Conservation (phyloP, 2,888 invertebrate genomes). For the Phaedon cochleariae region DNA sequence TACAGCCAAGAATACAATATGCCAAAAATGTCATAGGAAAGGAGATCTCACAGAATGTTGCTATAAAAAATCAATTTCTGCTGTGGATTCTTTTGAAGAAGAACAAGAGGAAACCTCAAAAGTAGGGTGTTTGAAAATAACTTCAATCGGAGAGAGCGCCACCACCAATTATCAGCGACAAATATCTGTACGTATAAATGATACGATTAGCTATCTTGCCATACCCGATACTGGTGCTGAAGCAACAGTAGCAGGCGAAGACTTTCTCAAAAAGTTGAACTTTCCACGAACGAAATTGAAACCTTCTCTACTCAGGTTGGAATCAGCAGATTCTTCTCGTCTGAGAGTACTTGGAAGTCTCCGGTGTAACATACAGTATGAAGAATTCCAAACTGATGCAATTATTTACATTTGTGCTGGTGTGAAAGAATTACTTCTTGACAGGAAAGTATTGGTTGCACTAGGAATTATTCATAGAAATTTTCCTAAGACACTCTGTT, state of each 20-base stretch:
- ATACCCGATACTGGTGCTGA: not conserved
- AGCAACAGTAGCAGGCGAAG: not conserved
- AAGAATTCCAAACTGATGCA: not conserved
- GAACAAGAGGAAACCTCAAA: not conserved
- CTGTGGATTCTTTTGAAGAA: not conserved
- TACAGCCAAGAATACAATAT: not conserved
- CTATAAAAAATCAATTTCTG: not conserved
- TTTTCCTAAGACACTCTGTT: not conserved
- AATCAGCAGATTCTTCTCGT: too few relatives aligned
- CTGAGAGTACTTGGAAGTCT: too few relatives aligned
- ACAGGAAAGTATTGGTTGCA: not conserved
- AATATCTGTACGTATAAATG: too few relatives aligned
- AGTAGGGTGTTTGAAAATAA: not conserved
- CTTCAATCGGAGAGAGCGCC: not conserved
- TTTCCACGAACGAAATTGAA: not conserved
- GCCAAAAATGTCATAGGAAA: not conserved
- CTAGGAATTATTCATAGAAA: not conserved
- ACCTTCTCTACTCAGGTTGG: too few relatives aligned
- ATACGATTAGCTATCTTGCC: too few relatives aligned
- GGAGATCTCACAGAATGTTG: not conserved
- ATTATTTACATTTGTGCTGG: not conserved
- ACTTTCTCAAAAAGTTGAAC: not conserved
- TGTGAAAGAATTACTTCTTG: not conserved
- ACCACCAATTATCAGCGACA: not conserved
- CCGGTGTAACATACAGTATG: too few relatives aligned